phyloP scores from a whole-genome alignment of 30 jellyfish, hydroid and myxozoan genomes.

The Hydractinia echinata region DNA sequence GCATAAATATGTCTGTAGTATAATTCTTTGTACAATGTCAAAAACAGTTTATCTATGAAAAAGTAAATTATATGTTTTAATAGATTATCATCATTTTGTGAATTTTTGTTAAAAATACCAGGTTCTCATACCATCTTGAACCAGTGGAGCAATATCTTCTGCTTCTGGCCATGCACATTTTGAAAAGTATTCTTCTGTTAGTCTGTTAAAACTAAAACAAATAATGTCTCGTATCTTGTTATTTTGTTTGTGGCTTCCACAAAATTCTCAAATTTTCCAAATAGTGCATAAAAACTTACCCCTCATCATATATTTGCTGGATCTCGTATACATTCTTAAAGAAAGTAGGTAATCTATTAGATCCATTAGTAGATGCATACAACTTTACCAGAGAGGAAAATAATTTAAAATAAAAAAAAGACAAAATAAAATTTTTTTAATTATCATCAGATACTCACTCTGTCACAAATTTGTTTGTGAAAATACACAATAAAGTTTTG shows the following conservation, averaged over 20 bases:
- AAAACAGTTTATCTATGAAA: conserved; percentile 56
- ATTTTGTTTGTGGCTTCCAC: not conserved
- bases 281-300: conserved; percentile 45
- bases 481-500: conserved; percentile 61
- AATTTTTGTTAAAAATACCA: not conserved
- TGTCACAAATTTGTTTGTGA: conserved; percentile 65
- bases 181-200: conserved; percentile 75
- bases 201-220: conserved; percentile 53
- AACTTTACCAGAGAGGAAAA: too few species aligned
- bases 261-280: not conserved
- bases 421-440: not conserved
- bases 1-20: conserved; percentile 86
- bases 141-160: conserved; percentile 60
- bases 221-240: not conserved
- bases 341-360: not conserved
- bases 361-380: too few species aligned
- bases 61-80: not conserved
- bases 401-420: not conserved
- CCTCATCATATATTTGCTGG: conserved; percentile 72
- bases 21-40: conserved; percentile 76
- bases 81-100: not conserved
- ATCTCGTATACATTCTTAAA: conserved; percentile 76
- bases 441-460: conserved; percentile 20
- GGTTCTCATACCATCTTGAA: conserved; percentile 49
- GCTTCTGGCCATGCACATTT: conserved; percentile 95